Percentiles rank a stretch among this genome's conserved stretches.
phyloP scores from a whole-genome alignment of 2,113 vertebrate genomes.

The Channa argus region DNA sequence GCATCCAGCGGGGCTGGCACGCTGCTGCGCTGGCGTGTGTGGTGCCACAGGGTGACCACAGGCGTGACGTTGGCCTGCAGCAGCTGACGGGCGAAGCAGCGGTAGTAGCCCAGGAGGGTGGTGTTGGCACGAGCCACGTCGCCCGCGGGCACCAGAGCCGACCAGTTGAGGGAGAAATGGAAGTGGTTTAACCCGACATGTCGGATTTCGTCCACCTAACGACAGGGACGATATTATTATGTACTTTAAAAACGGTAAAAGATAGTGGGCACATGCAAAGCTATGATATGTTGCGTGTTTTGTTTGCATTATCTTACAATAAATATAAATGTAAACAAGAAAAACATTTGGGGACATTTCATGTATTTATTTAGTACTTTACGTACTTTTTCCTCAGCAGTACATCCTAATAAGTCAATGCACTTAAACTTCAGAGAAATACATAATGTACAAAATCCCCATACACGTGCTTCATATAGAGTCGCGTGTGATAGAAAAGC shows the following conservation, averaged over 20 bases:
- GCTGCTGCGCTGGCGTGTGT: slow-evolving; percentile 84
- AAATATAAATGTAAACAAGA: too few species aligned
- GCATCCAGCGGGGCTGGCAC: slow-evolving; percentile 85
- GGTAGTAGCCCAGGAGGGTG: slow-evolving; percentile 90
- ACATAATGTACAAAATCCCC: too few species aligned
- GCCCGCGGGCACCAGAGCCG: slow-evolving; percentile 88
- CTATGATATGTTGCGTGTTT: too few species aligned
- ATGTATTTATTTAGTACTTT: too few species aligned
- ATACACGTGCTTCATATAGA: too few species aligned
- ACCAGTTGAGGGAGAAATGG: slow-evolving; percentile 95
- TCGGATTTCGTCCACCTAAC: slow-evolving; percentile 83
- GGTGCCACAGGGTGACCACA: slow-evolving; percentile 94
- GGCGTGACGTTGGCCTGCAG: slow-evolving; percentile 89
- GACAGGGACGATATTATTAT: background rate
- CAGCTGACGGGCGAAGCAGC: slow-evolving; percentile 90
- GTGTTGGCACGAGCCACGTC: slow-evolving; percentile 85
- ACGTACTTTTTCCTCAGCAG: too few species aligned
- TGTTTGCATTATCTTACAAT: too few species aligned
- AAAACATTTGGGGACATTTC: too few species aligned
- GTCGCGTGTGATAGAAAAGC: background rate
- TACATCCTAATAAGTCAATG: too few species aligned
- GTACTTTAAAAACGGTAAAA: too few species aligned
- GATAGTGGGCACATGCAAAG: too few species aligned
- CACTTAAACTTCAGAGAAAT: too few species aligned
- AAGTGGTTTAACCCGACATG: slow-evolving; percentile 89